Base-by-base conservation (phyloP, 2,113 vertebrate species). In the Platichthys flesus region DNA sequence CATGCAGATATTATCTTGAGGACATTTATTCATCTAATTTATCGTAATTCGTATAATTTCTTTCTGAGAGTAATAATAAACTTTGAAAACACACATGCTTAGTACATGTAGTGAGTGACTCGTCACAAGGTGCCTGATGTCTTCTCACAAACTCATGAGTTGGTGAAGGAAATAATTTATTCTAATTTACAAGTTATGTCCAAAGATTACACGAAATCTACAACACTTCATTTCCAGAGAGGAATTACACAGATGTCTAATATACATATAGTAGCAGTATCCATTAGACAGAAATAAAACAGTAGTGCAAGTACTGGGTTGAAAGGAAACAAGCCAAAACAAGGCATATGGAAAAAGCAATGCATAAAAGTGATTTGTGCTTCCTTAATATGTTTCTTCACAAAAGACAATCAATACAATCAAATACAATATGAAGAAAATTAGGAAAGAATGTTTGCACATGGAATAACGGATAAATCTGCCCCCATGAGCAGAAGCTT, bases 331-430 rank as follows among this genome's bases (percentile, higher is more conserved):
- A 45, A 63, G 8, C 18, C 13, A n/a, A 71, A 57, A 62, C 1
- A 51, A 71, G 31, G 54, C 54, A 1, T 40, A 58, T 61, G 24
- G 52, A 59, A 87, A 47, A 80, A 85, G 65, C 63, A 58, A 83
- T 52, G 68, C 45, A 37, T 67, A 64, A 84, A 86, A 88, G 86
- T 85, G 76, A 83, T 84, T 78, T 74, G 79, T 90, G 85, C 85
- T 78, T 67, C 80, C 16, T 71, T 23, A 74, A 61, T 61, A 24
- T 61, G 5, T 67, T 80, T 52, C 42, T 64, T 49, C 67, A 72
- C 54, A 23, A 18, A 89, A 58, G 26, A 61, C 71, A 80, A 76
- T 1, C 2, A 51, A 3, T 51, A 58, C 35, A 76, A 59, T 78
- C 49, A 31, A 31, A 31, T 6, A 31, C 7, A 31, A 31, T 31